These are phyloP conservation scores for Mythimna pallens DNA, from an alignment of 2,888 invertebrate genomes.

Conservation along the genomic window DNA sequence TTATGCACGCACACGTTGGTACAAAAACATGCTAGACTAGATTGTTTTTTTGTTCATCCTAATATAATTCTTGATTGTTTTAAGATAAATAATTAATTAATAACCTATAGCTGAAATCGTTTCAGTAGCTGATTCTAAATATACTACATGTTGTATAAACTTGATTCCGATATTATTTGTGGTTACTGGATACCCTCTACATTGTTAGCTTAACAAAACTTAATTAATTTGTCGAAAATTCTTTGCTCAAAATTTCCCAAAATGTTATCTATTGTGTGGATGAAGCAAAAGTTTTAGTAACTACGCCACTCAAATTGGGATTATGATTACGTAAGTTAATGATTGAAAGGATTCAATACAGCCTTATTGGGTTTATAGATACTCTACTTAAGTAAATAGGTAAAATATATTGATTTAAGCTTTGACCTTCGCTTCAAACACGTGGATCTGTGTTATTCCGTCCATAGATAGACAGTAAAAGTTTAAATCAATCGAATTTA, in stretches of 20 bases:
- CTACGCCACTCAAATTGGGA: constrained; percentile 15
- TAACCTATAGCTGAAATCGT: too few relatives aligned
- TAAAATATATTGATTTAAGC: constrained; percentile 46
- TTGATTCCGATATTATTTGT: background rate
- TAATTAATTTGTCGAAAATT: background rate
- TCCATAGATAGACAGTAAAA: constrained; percentile 18
- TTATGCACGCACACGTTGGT: too few relatives aligned
- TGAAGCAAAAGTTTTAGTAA: background rate
- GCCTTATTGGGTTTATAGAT: constrained; percentile 40
- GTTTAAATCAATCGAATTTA: constrained; percentile 28
- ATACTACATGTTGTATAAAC: too few relatives aligned
- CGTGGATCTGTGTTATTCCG: constrained; percentile 37
- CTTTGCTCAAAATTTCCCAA: background rate
- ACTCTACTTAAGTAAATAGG: constrained; percentile 40
- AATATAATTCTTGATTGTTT: too few relatives aligned
- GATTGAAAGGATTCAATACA: constrained; percentile 36
- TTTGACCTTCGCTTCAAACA: constrained; percentile 40
- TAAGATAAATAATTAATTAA: too few relatives aligned
- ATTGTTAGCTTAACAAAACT: background rate
- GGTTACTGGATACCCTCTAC: background rate
- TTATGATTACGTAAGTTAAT: constrained; percentile 22
- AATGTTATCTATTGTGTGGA: background rate
- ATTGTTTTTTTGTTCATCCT: too few relatives aligned
- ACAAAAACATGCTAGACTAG: too few relatives aligned
- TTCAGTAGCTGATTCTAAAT: too few relatives aligned